A percentile compares a stretch with the other conserved stretches of the same genome.
phyloP scores from a whole-genome alignment of 2,888 invertebrate genomes.

The Blastobasis adustella region DNA sequence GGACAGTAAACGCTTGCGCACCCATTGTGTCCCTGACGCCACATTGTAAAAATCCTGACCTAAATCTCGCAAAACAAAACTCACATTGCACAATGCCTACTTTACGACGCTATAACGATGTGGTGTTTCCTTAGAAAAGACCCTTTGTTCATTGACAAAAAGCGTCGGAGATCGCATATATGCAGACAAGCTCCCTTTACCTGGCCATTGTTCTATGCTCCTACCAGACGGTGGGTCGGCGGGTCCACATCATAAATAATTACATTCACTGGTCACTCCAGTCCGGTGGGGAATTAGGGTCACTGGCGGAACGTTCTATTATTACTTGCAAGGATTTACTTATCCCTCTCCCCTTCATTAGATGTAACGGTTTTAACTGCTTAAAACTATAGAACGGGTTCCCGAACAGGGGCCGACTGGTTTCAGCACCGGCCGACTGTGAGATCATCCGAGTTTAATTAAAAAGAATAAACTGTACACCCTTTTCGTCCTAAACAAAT shows the following conservation, averaged over 20 bases:
- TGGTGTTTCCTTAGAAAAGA: conserved; percentile 71
- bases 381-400: conserved; percentile 74
- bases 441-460: conserved; percentile 62
- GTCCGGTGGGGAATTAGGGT: conserved; percentile 49
- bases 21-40: conserved; percentile 60
- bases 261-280: conserved; percentile 65
- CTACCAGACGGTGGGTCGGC: conserved; percentile 64
- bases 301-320: conserved; percentile 64
- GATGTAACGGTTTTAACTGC: conserved; percentile 72
- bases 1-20: conserved; percentile 42
- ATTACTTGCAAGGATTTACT: conserved; percentile 57
- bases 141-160: conserved; percentile 72
- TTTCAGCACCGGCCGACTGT: conserved; percentile 55
- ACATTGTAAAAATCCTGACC: conserved; percentile 70
- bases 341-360: conserved; percentile 72
- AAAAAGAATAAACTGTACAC: conserved; percentile 31
- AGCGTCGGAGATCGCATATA: conserved; percentile 64
- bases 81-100: conserved; percentile 62
- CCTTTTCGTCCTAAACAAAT: not conserved
- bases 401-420: conserved; percentile 58
- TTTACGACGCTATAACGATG: conserved; percentile 72
- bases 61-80: conserved; percentile 70
- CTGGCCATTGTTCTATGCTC: conserved; percentile 64
- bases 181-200: conserved; percentile 65
- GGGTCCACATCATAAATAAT: conserved; percentile 66